Percentiles rank a stretch among this genome's conserved stretches.
Evolutionary conservation across 2,888 invertebrate species (phyloP).

Genomic region (Lepeophtheirus nordmannii): DNA sequence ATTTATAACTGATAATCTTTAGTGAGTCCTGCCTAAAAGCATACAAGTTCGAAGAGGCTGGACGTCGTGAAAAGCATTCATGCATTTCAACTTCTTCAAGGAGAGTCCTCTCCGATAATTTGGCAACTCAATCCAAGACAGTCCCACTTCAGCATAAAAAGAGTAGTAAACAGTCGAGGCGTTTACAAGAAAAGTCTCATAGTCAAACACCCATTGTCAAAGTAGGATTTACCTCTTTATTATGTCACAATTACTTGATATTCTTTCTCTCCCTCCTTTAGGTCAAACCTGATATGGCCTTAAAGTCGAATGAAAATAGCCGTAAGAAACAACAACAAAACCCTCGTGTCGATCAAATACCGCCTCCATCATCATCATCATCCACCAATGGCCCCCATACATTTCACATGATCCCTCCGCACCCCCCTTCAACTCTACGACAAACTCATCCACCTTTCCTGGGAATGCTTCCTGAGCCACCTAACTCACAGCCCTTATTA

Average conservation of each 20-base stretch:
- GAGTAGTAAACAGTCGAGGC: not conserved
- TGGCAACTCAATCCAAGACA: not conserved
- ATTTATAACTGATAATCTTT: not conserved
- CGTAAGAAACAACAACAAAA: not conserved
- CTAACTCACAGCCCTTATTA: slow-evolving; percentile 1
- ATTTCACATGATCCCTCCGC: too few relatives aligned
- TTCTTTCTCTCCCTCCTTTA: not conserved
- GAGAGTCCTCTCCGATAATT: not conserved
- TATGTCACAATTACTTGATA: not conserved
- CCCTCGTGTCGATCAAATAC: not conserved
- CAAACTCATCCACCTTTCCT: not conserved
- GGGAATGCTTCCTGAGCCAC: not conserved
- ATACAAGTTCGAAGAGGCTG: not conserved
- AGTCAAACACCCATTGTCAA: not conserved
- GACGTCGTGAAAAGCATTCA: not conserved
- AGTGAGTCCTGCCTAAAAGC: not conserved
- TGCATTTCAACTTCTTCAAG: not conserved
- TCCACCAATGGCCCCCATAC: too few relatives aligned
- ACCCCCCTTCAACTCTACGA: not conserved
- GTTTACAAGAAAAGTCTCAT: not conserved
- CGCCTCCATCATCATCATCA: not conserved
- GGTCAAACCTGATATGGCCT: not conserved
- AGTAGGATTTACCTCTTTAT: not conserved
- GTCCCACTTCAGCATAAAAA: not conserved
- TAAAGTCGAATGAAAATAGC: not conserved